Percentiles rank a stretch among this genome's conserved stretches.
phyloP scores from a whole-genome alignment of 2,113 vertebrate genomes.

The Rana temporaria region DNA sequence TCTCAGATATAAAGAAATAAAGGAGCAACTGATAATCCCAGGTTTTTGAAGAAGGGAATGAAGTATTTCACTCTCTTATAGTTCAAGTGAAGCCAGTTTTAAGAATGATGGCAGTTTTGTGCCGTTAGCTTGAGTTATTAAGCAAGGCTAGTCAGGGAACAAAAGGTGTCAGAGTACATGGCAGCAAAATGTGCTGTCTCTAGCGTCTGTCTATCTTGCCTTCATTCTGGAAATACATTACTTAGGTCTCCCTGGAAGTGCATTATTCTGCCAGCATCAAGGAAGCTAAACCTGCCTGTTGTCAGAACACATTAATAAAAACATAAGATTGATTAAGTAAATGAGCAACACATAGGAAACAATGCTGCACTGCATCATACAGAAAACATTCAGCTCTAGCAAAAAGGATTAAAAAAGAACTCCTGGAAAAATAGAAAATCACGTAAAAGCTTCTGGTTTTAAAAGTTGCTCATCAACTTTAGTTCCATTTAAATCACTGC shows the following conservation, averaged over 20 bases:
- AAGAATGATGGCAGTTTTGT: slow-evolving; percentile 15
- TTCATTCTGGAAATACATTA: slow-evolving; percentile 1
- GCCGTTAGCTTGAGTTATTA: slow-evolving; percentile 31
- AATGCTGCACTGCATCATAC: too few species aligned
- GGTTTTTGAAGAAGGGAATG: background rate
- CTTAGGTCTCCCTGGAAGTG: background rate
- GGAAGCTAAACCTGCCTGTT: too few species aligned
- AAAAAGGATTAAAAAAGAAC: too few species aligned
- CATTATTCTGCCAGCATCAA: background rate
- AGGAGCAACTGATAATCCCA: slow-evolving; percentile 14
- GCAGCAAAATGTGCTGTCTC: background rate
- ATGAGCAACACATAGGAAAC: too few species aligned
- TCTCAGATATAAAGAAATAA: slow-evolving; percentile 17
- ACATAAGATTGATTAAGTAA: too few species aligned
- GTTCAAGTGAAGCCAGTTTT: background rate
- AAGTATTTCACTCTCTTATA: slow-evolving; percentile 9
- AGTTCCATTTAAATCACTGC: too few species aligned
- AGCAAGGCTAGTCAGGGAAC: background rate
- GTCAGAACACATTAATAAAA: too few species aligned
- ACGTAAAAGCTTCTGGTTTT: too few species aligned
- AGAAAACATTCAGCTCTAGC: too few species aligned
- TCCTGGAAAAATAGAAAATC: too few species aligned
- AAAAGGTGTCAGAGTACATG: background rate
- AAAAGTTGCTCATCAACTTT: too few species aligned
- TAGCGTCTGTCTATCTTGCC: background rate